phyloP scores from a whole-genome alignment of 2,113 vertebrate genomes.

The Archilochus colubris region DNA sequence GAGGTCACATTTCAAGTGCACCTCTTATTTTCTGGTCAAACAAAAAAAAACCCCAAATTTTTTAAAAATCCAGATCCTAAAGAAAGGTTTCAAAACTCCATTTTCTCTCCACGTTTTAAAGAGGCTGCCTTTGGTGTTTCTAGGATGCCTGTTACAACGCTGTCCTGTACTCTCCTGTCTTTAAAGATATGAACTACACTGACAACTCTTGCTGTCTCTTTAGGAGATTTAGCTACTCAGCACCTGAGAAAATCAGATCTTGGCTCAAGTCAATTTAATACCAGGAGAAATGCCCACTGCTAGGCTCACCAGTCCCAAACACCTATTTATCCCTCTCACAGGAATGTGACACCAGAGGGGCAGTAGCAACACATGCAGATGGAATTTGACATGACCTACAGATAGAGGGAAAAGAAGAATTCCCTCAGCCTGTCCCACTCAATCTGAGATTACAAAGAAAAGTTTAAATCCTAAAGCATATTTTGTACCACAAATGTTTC shows the following conservation, averaged over 20 bases:
- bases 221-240: neutral
- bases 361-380: slow-evolving; percentile 6
- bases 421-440: neutral
- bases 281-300: neutral
- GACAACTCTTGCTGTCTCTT: neutral
- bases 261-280: neutral
- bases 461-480: neutral
- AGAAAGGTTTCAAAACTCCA: neutral
- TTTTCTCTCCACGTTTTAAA: neutral
- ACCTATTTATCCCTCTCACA: neutral
- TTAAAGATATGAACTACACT: neutral
- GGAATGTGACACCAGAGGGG: neutral
- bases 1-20: neutral
- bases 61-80: no score
- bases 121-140: neutral
- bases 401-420: neutral
- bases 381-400: neutral
- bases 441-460: neutral
- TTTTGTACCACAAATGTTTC: neutral
- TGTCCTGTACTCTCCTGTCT: neutral
- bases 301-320: neutral
- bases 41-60: neutral
- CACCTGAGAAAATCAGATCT: neutral
- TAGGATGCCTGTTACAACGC: neutral
- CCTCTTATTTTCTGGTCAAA: neutral